Percentiles rank a stretch among this genome's conserved stretches.
These are phyloP conservation scores for Microctenopoma steveboyesi DNA, from an alignment of 2,797 vertebrate genomes.

Conservation along the genomic window DNA sequence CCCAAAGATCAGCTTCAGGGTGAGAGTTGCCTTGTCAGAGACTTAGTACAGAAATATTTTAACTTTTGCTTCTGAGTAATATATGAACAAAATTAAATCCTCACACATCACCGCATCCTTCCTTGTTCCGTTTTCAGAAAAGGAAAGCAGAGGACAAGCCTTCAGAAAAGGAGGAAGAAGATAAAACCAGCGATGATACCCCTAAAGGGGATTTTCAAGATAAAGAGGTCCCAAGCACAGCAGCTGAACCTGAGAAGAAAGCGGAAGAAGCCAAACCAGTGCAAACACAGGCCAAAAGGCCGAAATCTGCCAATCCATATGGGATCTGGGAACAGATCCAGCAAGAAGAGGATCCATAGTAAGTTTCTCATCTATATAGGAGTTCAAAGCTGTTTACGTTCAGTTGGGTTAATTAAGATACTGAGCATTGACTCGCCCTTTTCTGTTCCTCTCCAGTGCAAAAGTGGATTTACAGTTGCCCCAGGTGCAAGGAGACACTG, in stretches of 20 bases:
- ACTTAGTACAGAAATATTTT: background rate
- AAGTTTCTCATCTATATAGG: slow-evolving; percentile 42
- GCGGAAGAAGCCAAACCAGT: background rate
- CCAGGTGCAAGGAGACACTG: slow-evolving; percentile 73
- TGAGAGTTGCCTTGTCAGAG: slow-evolving; percentile 54
- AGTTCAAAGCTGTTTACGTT: background rate
- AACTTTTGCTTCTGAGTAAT: background rate
- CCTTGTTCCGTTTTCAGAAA: slow-evolving; percentile 65
- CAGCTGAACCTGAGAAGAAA: slow-evolving; percentile 66
- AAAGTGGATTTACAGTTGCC: slow-evolving; percentile 93
- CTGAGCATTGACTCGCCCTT: background rate
- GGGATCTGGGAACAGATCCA: slow-evolving; percentile 90
- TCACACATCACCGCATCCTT: background rate
- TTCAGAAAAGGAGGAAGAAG: slow-evolving; percentile 42
- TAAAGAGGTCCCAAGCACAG: slow-evolving; percentile 14
- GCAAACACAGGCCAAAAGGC: slow-evolving; percentile 58
- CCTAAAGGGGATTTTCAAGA: slow-evolving; percentile 41
- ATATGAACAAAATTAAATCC: too few species aligned
- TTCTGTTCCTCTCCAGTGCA: slow-evolving; percentile 76
- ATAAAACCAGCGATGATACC: slow-evolving; percentile 20
- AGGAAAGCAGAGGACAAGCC: slow-evolving; percentile 62
- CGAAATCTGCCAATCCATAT: slow-evolving; percentile 85
- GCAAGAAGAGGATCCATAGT: slow-evolving; percentile 82
- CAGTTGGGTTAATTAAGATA: background rate
- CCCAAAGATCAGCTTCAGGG: slow-evolving; percentile 84